phyloP scores from a whole-genome alignment of 1,140 invertebrate species.

The Schlechtendalia chinensis region DNA sequence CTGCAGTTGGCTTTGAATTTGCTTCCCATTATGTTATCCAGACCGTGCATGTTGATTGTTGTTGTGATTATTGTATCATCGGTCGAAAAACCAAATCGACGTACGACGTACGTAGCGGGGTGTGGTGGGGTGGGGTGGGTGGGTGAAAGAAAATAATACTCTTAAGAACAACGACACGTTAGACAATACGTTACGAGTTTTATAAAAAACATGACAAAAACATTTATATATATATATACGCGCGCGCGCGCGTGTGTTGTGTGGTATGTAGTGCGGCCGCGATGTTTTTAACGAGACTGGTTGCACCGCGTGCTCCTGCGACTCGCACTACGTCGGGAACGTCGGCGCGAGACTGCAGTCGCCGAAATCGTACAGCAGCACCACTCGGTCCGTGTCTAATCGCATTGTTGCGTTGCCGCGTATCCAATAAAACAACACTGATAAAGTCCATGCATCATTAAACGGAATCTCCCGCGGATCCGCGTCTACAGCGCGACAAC shows the following conservation, averaged over 20 bases:
- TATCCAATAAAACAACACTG: slow-evolving; percentile 47
- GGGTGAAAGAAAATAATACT: too few relatives aligned
- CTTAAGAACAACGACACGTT: too few relatives aligned
- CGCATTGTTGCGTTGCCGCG: slow-evolving; percentile 33
- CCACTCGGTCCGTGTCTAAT: slow-evolving; percentile 13
- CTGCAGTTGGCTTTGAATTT: slow-evolving; percentile 7
- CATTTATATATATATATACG: too few relatives aligned
- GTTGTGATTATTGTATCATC: too few relatives aligned
- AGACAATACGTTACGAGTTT: background rate
- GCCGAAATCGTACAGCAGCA: slow-evolving; percentile 13
- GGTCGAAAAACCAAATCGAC: too few relatives aligned
- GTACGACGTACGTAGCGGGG: too few relatives aligned
- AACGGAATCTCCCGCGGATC: slow-evolving; percentile 2
- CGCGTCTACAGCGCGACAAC: background rate
- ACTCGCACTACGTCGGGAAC: slow-evolving; percentile 1
- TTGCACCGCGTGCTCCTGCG: slow-evolving; percentile 15
- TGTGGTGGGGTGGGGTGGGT: too few relatives aligned
- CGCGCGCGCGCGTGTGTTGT: too few relatives aligned
- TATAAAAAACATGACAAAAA: background rate
- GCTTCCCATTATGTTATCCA: background rate
- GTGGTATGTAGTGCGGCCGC: too few relatives aligned
- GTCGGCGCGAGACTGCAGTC: slow-evolving; percentile 26
- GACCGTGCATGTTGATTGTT: background rate
- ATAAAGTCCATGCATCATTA: slow-evolving; percentile 21
- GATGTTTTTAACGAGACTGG: slow-evolving; percentile 14